These are phyloP conservation scores for Tauraco hartlaubi DNA, from an alignment of 2,797 vertebrate genomes.

Conservation along the genomic window DNA sequence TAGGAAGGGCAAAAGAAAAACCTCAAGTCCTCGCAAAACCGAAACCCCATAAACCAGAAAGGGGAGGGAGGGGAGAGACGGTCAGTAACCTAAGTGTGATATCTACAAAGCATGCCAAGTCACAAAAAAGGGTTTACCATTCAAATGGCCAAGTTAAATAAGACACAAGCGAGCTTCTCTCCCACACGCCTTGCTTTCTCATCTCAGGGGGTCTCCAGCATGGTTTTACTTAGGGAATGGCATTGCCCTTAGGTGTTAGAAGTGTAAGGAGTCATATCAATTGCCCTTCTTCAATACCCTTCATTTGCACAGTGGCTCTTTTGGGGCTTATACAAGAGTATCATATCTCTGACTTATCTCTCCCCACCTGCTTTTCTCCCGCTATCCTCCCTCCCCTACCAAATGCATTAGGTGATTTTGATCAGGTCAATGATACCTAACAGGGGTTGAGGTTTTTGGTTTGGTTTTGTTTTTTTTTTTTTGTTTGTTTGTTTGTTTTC, in stretches of 20 bases:
- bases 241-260: neutral
- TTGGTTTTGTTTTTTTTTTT: too few relatives aligned
- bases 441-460: neutral
- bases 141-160: slow-evolving; percentile 71
- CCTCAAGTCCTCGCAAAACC: neutral
- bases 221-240: slow-evolving; percentile 25
- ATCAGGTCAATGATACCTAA: slow-evolving; percentile 49
- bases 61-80: neutral
- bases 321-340: neutral
- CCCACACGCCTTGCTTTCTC: neutral
- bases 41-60: slow-evolving; percentile 23
- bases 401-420: slow-evolving; percentile 20
- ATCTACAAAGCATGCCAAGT: slow-evolving; percentile 69
- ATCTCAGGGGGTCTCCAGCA: slow-evolving; percentile 16
- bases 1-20: slow-evolving; percentile 8
- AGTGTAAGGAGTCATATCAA: slow-evolving; percentile 53
- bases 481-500: neutral
- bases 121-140: slow-evolving; percentile 48
- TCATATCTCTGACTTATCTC: neutral
- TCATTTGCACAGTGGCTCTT: slow-evolving; percentile 51
- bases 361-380: slow-evolving; percentile 32
- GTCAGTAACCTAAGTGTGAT: slow-evolving; percentile 55
- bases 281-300: neutral
- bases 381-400: neutral
- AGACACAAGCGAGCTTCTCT: neutral